phyloP scores from a whole-genome alignment of 2,888 invertebrate genomes.

The Drosophila anomelani region DNA sequence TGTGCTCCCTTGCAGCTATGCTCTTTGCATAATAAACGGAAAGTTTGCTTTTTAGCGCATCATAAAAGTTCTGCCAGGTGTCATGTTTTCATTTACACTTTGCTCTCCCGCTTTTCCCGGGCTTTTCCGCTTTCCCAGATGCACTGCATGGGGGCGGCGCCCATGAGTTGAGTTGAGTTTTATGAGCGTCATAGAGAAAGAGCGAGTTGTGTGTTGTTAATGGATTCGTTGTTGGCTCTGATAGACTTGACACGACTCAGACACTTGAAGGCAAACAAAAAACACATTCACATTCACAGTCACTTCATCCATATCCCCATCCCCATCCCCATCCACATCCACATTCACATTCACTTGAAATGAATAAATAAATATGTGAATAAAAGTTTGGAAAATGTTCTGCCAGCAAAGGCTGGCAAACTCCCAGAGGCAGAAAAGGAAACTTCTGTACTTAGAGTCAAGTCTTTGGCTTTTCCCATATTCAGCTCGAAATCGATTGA shows the following conservation, averaged over 20 bases:
- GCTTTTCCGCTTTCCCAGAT: slow-evolving; percentile 16
- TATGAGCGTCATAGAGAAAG: slow-evolving; percentile 33
- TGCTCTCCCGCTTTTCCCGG: slow-evolving; percentile 19
- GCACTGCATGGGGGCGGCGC: slow-evolving; percentile 37
- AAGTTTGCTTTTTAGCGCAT: slow-evolving; percentile 67
- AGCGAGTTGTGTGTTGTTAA: slow-evolving; percentile 40
- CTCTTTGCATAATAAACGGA: slow-evolving; percentile 59
- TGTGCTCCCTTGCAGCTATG: slow-evolving; percentile 24
- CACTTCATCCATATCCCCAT: neutral
- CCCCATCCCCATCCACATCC: slow-evolving; percentile 6
- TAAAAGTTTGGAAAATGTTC: slow-evolving; percentile 45
- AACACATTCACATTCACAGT: slow-evolving; percentile 5
- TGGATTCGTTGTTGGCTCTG: slow-evolving; percentile 41
- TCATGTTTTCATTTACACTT: slow-evolving; percentile 79
- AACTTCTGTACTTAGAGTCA: slow-evolving; percentile 12
- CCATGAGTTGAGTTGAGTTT: slow-evolving; percentile 33
- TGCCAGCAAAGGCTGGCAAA: slow-evolving; percentile 6
- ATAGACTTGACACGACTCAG: slow-evolving; percentile 43
- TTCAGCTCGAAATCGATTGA: slow-evolving; percentile 43
- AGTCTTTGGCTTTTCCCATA: slow-evolving; percentile 18
- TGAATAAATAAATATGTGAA: slow-evolving; percentile 50
- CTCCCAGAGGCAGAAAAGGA: slow-evolving; percentile 1
- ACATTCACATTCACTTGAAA: slow-evolving; percentile 10
- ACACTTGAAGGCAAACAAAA: slow-evolving; percentile 35
- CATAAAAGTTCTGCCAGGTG: slow-evolving; percentile 70